Evolutionary conservation across 2,797 vertebrate species (phyloP).

Genomic region (Fundulus diaphanus): DNA sequence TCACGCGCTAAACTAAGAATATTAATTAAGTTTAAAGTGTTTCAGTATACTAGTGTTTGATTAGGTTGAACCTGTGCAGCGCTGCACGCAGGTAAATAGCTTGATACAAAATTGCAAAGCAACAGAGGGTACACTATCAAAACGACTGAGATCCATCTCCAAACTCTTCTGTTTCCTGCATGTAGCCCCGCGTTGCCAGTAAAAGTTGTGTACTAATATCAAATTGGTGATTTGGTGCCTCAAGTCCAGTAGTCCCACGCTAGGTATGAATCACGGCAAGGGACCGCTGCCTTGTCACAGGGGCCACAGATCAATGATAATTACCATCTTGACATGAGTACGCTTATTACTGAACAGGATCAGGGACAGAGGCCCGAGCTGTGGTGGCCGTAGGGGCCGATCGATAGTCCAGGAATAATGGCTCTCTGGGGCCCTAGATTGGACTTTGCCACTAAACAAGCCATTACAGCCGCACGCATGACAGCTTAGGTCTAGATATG

Average conservation of each 20-base stretch:
- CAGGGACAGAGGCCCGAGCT: conserved; percentile 87
- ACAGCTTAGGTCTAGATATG: conserved; percentile 87
- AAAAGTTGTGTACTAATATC: conserved; percentile 35
- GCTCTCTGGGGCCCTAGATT: conserved; percentile 89
- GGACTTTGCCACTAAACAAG: conserved; percentile 91
- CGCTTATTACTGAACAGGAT: conserved; percentile 99
- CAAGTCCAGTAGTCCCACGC: conserved; percentile 73
- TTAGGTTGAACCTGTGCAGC: background rate
- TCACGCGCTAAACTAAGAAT: background rate
- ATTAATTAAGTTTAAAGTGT: background rate
- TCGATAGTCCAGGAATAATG: conserved; percentile 95
- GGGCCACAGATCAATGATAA: conserved; percentile 97
- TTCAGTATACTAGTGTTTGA: background rate
- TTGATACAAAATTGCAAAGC: conserved; percentile 25
- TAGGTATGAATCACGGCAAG: conserved; percentile 89
- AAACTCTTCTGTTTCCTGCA: conserved; percentile 47
- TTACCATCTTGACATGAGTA: conserved; percentile 97
- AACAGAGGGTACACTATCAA: background rate
- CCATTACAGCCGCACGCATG: conserved; percentile 86
- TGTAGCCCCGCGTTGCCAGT: conserved; percentile 50
- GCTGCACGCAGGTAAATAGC: conserved; percentile 17
- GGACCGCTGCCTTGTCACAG: conserved; percentile 90
- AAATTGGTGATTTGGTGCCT: conserved; percentile 68
- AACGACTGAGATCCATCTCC: conserved; percentile 44
- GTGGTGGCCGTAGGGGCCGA: conserved; percentile 82